A percentile compares a stretch with the other conserved stretches of the same genome.
Evolutionary conservation across 2,888 invertebrate species (phyloP).

Genomic region (Glyphotaelius pellucidus): DNA sequence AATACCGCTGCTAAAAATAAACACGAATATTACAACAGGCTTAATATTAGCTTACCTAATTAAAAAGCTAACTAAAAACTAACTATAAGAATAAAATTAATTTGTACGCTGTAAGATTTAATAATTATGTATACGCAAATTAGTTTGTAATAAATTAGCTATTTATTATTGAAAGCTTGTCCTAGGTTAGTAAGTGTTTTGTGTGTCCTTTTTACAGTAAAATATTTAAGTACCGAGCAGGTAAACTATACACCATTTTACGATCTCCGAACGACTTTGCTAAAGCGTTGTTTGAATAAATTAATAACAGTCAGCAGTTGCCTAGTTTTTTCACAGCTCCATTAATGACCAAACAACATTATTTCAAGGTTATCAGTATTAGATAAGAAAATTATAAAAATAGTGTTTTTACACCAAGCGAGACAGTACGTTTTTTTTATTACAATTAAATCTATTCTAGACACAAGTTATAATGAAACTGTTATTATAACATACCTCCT

Average conservation of each 20-base stretch:
- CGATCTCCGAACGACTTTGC: not conserved
- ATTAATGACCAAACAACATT: not conserved
- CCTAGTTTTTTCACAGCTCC: not conserved
- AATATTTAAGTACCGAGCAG: not conserved
- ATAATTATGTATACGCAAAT: not conserved
- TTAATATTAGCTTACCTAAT: too few relatives aligned
- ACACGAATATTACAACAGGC: too few relatives aligned
- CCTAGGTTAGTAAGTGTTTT: not conserved
- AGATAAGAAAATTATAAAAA: not conserved
- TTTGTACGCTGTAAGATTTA: too few relatives aligned
- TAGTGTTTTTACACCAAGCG: not conserved
- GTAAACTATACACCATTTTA: not conserved
- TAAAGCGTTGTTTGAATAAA: not conserved
- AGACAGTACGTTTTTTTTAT: not conserved
- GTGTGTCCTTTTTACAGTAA: not conserved
- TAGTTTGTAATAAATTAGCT: not conserved
- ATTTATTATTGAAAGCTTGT: not conserved
- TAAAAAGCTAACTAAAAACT: too few relatives aligned
- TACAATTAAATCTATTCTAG: not conserved
- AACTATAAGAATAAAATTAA: too few relatives aligned
- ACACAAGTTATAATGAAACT: not conserved
- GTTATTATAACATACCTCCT: too few relatives aligned
- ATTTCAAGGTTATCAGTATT: not conserved
- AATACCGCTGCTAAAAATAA: too few relatives aligned
- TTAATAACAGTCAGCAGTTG: not conserved